Evolutionary conservation across 2,797 vertebrate species (phyloP).

Genomic region (Darevskia nairensis): DNA sequence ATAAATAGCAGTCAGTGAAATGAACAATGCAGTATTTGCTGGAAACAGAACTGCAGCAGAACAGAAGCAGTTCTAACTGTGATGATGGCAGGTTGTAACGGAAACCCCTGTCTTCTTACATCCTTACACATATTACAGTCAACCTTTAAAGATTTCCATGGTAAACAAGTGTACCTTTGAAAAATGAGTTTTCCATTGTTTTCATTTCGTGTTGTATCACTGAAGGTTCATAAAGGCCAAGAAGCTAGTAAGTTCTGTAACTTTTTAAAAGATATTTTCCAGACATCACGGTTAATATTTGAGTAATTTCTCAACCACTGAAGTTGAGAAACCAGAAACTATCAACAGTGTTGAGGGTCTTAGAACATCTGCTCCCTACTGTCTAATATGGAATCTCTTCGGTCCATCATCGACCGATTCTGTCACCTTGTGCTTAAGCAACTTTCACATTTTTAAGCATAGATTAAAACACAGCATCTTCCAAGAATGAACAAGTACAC

Average conservation of each 20-base stretch:
- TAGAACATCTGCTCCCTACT: not conserved
- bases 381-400: not conserved
- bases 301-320: not conserved
- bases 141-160: not conserved
- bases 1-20: too few species aligned
- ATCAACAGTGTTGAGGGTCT: not conserved
- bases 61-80: too few species aligned
- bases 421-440: not conserved
- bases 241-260: not conserved
- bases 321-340: not conserved
- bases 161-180: not conserved
- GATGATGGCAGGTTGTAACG: too few species aligned
- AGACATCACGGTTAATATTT: not conserved
- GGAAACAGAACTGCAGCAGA: too few species aligned
- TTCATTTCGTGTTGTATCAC: not conserved
- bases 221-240: not conserved
- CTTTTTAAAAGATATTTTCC: not conserved
- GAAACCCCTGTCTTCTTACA: too few species aligned
- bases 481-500: slow-evolving; percentile 18
- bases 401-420: not conserved
- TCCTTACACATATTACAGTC: not conserved
- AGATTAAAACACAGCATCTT: not conserved
- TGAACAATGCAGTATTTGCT: too few species aligned
- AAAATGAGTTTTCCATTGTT: not conserved
- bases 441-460: not conserved